Percentiles rank a stretch among this genome's conserved stretches.
Conservation (phyloP, 2,888 invertebrate genomes). For the Sminthurinus aureus region DNA sequence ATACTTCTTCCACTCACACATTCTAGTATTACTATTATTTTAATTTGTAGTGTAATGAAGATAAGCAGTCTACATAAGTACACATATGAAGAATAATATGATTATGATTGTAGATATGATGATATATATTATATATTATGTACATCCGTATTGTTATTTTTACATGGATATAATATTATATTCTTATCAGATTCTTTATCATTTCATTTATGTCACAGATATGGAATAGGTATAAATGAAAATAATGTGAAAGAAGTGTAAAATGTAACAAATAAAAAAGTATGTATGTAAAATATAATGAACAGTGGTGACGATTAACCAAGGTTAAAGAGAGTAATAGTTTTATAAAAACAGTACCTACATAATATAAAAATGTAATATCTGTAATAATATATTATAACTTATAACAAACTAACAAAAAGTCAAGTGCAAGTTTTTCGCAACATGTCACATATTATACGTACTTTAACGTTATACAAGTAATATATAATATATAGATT, state of each 20-base stretch:
- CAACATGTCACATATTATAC: background rate
- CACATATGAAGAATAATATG: too few relatives aligned
- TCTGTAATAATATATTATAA: background rate
- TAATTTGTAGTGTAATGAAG: too few relatives aligned
- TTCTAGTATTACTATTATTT: background rate
- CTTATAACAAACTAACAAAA: slow-evolving; percentile 20
- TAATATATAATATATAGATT: background rate
- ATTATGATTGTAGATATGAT: too few relatives aligned
- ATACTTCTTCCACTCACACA: slow-evolving; percentile 36
- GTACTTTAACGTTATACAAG: background rate
- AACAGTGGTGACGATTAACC: slow-evolving; percentile 5
- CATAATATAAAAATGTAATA: too few relatives aligned
- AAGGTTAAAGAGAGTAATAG: slow-evolving; percentile 15
- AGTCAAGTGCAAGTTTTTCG: slow-evolving; percentile 29
- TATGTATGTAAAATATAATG: background rate
- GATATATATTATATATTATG: too few relatives aligned
- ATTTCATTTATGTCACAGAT: background rate
- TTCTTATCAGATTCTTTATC: background rate
- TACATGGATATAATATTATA: too few relatives aligned
- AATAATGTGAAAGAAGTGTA: background rate
- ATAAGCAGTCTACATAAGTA: too few relatives aligned
- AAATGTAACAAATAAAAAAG: background rate
- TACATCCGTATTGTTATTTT: too few relatives aligned
- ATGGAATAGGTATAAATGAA: background rate
- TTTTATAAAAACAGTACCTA: background rate